These are phyloP conservation scores for Cerceris rybyensis DNA, from an alignment of 2,888 invertebrate species.

Conservation along the genomic window DNA sequence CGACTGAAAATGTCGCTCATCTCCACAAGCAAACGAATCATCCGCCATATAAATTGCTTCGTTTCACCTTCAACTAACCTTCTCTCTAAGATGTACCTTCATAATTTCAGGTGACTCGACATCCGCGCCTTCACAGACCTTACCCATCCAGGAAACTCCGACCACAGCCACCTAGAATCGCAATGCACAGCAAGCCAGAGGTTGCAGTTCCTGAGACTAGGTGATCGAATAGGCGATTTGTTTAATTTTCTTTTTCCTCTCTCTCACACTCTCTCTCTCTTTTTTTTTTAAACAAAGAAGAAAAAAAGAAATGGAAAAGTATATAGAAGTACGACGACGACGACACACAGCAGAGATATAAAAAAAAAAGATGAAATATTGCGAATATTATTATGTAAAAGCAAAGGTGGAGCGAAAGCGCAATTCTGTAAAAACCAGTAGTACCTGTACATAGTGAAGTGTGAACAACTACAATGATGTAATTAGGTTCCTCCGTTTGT, in stretches of 20 bases:
- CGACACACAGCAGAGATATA: too few species aligned
- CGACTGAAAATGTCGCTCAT: too few species aligned
- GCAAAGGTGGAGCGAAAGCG: constrained; percentile 60
- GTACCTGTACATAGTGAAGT: constrained; percentile 82
- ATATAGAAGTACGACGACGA: too few species aligned
- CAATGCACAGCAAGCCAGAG: constrained; percentile 73
- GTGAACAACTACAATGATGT: constrained; percentile 80
- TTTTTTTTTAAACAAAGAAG: constrained; percentile 56
- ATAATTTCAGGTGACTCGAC: constrained; percentile 77
- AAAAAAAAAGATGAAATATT: too few species aligned
- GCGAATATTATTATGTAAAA: constrained; percentile 23
- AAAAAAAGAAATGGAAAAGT: constrained; percentile 9
- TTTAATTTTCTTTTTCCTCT: constrained; percentile 63
- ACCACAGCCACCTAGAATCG: constrained; percentile 70
- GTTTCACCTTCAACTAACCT: too few species aligned
- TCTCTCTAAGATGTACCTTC: background rate
- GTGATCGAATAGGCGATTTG: constrained; percentile 74
- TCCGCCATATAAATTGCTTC: too few species aligned
- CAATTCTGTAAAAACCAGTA: constrained; percentile 78
- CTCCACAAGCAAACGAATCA: too few species aligned
- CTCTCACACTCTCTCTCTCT: constrained; percentile 62
- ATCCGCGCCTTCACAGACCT: constrained; percentile 78
- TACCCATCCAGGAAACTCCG: constrained; percentile 78
- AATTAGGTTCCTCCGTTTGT: constrained; percentile 82
- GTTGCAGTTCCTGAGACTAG: constrained; percentile 81